Conservation (phyloP, 2,113 vertebrate species). For the Empidonax alnorum region DNA sequence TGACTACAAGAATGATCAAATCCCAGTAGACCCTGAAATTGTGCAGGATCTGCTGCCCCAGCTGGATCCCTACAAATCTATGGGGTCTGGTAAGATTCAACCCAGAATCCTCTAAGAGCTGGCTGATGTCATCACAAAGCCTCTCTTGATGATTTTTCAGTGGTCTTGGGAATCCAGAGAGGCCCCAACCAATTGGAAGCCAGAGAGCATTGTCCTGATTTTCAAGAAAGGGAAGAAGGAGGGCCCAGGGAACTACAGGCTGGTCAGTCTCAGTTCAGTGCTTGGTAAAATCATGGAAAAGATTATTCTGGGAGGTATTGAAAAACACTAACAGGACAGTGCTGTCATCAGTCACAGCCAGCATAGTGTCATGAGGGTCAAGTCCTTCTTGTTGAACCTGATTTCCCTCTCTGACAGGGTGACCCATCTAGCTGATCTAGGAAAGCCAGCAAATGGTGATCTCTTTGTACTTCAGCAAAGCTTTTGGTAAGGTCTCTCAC, state of each 20-base stretch:
- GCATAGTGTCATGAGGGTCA: not conserved
- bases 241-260: fast-evolving
- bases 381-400: not conserved
- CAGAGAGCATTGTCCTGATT: not conserved
- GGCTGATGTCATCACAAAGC: not conserved
- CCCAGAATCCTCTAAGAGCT: not conserved
- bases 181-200: not conserved
- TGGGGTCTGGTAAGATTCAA: not conserved
- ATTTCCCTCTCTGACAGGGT: not conserved
- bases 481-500: not conserved
- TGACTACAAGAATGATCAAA: not conserved
- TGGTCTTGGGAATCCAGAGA: not conserved
- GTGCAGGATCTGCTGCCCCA: not conserved
- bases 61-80: not conserved
- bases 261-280: not conserved
- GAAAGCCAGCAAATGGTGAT: not conserved
- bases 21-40: not conserved
- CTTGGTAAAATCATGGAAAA: not conserved
- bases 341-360: not conserved
- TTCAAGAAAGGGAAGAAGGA: not conserved
- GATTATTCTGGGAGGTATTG: not conserved
- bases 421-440: not conserved
- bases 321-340: not conserved
- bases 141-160: not conserved
- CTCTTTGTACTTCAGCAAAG: not conserved